A percentile compares a stretch with the other conserved stretches of the same genome.
Evolutionary conservation across 2,113 vertebrate species (phyloP).

Genomic region (Ivindomyrus marchei): DNA sequence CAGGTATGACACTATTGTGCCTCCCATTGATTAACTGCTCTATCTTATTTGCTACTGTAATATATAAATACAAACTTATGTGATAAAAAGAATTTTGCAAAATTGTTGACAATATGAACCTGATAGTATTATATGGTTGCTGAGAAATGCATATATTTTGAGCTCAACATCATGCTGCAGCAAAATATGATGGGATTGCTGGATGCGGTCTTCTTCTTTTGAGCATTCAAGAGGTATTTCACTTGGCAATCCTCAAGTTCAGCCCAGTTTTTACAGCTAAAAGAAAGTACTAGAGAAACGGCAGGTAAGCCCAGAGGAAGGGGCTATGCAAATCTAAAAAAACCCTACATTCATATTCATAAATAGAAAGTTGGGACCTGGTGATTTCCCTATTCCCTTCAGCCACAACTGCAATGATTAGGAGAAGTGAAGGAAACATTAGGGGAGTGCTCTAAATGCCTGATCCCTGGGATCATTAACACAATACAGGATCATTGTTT

Average conservation of each 20-base stretch:
- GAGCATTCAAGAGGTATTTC: no score
- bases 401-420: slow-evolving; percentile 20
- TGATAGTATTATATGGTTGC: not conserved
- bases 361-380: slow-evolving; percentile 2
- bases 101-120: not conserved
- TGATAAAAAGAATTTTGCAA: not conserved
- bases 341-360: slow-evolving; percentile 20
- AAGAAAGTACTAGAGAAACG: not conserved
- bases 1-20: not conserved
- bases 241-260: not conserved
- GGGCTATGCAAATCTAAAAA: slow-evolving; percentile 1
- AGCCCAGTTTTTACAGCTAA: not conserved
- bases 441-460: slow-evolving; percentile 28
- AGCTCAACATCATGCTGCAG: not conserved
- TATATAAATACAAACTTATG: not conserved
- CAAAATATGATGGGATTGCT: not conserved
- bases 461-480: slow-evolving; percentile 28
- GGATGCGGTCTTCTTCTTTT: no score
- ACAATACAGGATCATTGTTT: slow-evolving; percentile 28
- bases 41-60: not conserved
- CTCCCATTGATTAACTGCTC: not conserved
- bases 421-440: slow-evolving; percentile 12
- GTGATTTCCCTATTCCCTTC: not conserved
- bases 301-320: not conserved
- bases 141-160: not conserved